Evolutionary conservation across 2,888 invertebrate species (phyloP).

Genomic region (Meiosimyza platycephala): DNA sequence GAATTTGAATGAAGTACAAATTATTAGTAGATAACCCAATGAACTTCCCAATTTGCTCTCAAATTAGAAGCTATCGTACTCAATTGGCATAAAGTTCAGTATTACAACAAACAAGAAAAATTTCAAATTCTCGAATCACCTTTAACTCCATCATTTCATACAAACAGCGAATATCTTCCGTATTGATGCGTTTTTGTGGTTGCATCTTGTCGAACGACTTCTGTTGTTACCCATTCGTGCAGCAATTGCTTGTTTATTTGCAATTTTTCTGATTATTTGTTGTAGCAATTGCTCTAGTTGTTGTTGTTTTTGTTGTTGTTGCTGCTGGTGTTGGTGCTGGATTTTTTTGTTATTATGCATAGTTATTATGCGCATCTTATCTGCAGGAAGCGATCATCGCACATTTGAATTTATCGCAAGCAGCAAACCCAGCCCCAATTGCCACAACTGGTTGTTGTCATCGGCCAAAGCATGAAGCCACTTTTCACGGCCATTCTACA

Average conservation of each 20-base stretch:
- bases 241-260: constrained; percentile 25
- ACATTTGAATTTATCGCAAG: constrained; percentile 45
- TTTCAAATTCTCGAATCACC: no score
- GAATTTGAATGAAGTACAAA: no score
- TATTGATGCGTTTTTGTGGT: constrained; percentile 12
- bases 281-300: constrained; percentile 39
- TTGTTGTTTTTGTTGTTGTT: constrained; percentile 49
- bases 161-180: not conserved
- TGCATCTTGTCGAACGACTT: constrained; percentile 54
- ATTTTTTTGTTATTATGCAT: constrained; percentile 42
- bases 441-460: constrained; percentile 25
- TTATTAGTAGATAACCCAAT: no score
- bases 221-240: constrained; percentile 56
- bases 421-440: not conserved
- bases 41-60: no score
- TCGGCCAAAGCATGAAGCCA: constrained; percentile 19
- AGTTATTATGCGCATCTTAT: constrained; percentile 57
- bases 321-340: constrained; percentile 38
- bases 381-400: constrained; percentile 58
- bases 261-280: constrained; percentile 31
- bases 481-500: constrained; percentile 46
- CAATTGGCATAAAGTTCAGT: no score
- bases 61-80: no score
- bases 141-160: no score
- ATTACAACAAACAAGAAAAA: no score